Conservation (phyloP, 2,888 invertebrate species). For the Trachelus iudaicus region DNA sequence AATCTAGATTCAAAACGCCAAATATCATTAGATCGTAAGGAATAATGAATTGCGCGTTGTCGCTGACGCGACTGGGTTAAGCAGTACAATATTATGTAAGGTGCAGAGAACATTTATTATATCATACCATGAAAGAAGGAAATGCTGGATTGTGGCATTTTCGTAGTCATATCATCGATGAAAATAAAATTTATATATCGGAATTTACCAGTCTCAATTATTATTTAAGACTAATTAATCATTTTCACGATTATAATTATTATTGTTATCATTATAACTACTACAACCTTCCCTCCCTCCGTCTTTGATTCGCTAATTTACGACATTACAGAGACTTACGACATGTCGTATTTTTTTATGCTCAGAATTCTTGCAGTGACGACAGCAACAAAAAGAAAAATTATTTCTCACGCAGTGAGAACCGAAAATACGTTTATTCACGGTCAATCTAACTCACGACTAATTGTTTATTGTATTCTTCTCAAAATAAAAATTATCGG, state of each 20-base stretch:
- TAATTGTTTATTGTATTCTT: neutral
- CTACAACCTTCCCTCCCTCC: neutral
- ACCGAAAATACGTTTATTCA: neutral
- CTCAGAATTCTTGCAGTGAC: neutral
- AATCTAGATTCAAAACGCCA: constrained; percentile 17
- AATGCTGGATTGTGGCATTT: constrained; percentile 7
- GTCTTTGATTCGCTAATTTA: neutral
- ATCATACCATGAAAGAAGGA: neutral
- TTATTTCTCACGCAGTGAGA: neutral
- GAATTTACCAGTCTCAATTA: neutral
- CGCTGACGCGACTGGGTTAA: neutral
- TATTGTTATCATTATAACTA: neutral
- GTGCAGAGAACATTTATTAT: neutral
- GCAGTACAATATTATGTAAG: neutral
- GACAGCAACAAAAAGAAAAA: neutral
- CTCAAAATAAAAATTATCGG: neutral
- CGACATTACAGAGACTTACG: neutral
- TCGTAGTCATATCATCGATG: constrained; percentile 41
- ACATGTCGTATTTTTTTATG: neutral
- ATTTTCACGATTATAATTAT: neutral
- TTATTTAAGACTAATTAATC: neutral
- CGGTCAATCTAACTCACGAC: neutral
- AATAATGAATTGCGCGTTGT: neutral
- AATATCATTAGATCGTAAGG: constrained; percentile 46
- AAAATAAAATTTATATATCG: constrained; percentile 37